A percentile compares a stretch with the other conserved stretches of the same genome.
Conservation (phyloP, 2,888 invertebrate species). For the Tachina fera region DNA sequence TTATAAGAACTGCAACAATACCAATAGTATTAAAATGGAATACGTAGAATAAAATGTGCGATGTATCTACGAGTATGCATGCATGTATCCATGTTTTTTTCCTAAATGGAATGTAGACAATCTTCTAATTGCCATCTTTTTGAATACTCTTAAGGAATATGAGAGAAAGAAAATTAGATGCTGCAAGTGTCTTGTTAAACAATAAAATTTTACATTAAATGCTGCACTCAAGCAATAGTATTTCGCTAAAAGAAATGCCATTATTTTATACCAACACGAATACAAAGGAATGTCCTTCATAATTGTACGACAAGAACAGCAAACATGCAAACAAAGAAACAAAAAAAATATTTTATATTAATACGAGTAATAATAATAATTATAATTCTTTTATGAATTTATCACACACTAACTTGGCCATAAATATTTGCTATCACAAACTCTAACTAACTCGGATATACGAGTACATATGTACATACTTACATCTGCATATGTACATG, state of each 20-base stretch:
- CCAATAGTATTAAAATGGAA: slow-evolving; percentile 16
- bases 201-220: slow-evolving; percentile 15
- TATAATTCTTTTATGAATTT: slow-evolving; percentile 36
- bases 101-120: slow-evolving; percentile 36
- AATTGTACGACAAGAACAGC: slow-evolving; percentile 1
- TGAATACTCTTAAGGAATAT: slow-evolving; percentile 29
- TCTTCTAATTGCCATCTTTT: slow-evolving; percentile 52
- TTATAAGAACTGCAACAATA: slow-evolving; percentile 36
- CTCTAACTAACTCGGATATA: neutral
- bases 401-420: slow-evolving; percentile 28
- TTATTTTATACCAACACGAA: slow-evolving; percentile 4
- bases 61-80: neutral
- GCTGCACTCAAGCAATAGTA: neutral
- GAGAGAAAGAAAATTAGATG: neutral
- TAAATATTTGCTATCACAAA: slow-evolving; percentile 23
- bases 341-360: slow-evolving; percentile 1
- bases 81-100: neutral
- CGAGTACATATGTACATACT: neutral
- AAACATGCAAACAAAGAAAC: slow-evolving; percentile 4
- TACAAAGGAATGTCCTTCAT: slow-evolving; percentile 47
- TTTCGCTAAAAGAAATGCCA: slow-evolving; percentile 2
- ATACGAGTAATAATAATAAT: slow-evolving; percentile 16
- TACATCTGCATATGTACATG: neutral
- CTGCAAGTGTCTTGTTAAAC: slow-evolving; percentile 24
- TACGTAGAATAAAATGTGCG: slow-evolving; percentile 15